Evolutionary conservation across 2,888 invertebrate genomes (phyloP), one percentile per base, ranked within the genome.

Genomic region (Nowickia ferox): DNA sequence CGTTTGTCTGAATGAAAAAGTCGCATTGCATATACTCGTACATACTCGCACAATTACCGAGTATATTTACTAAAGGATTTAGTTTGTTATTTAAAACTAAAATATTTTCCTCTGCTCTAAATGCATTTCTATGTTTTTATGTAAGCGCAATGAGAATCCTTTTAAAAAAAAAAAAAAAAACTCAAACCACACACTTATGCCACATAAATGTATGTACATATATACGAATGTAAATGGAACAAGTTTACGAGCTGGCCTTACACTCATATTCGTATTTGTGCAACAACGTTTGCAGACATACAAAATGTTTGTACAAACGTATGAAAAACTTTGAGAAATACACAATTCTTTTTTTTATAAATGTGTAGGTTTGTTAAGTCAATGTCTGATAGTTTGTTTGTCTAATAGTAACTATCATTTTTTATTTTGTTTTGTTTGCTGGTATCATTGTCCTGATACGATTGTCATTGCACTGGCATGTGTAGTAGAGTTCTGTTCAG

Each of bases 401-500:
- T 55, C 42, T 13, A 13, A n/a, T 30, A 17, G 53, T n/a, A 38
- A 8, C n/a, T 46, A 30, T n/a, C 17, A 13, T 38, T 40, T 22
- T 61, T 19, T 13, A 63, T 81, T 11, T n/a, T 44, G n/a, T n/a
- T 61, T 68, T 48, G 65, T 66, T n/a, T 77, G 77, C 38, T 72
- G 44, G 46, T 42, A 65, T 38, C 59, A 59, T 59, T 59, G 53
- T 9, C 46, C 55, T 61, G 44, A 61, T 69, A 68, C 63, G 61
- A 51, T 83, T 78, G 72, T 61, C 57, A 83, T 71, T 42, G 19
- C 71, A 51, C 46, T 44, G 42, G 65, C 42, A 44, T 83, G 63
- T 89, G 55, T 30, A 30, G 30, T 30, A 30, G 15, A 57, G 17
- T 30, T 46, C 4, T 72, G 63, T 68, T 88, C 90, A 90, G 90